Conservation (phyloP, 2,113 vertebrate species). For the Silurus meridionalis region DNA sequence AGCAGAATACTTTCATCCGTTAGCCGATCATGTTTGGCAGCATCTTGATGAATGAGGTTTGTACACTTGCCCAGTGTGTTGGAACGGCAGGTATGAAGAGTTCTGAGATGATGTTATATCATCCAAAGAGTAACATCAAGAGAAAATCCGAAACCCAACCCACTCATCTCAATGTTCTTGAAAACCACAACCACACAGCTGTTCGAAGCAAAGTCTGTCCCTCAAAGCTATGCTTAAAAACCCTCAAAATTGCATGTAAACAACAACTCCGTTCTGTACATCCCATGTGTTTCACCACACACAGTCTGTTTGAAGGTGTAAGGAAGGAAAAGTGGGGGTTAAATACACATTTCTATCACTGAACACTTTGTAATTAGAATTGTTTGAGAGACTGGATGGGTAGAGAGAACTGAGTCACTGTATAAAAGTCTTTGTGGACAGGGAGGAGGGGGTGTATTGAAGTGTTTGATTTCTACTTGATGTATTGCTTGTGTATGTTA, state of each 20-base stretch:
- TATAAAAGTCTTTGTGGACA: not conserved
- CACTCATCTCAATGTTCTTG: not conserved
- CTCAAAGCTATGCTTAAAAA: not conserved
- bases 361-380: not conserved
- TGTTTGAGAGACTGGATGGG: conserved; percentile 9
- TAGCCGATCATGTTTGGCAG: not conserved
- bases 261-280: not conserved
- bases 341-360: conserved; percentile 19
- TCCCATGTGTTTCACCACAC: conserved; percentile 31
- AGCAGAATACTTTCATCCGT: not conserved
- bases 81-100: too few species aligned
- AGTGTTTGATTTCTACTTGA: conserved; percentile 7
- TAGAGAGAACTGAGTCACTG: not conserved
- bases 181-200: not conserved
- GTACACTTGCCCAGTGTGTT: not conserved
- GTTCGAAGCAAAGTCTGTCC: not conserved
- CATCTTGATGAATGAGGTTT: not conserved
- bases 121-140: not conserved
- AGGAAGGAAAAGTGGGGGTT: not conserved
- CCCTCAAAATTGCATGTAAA: conserved; percentile 8
- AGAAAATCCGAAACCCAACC: not conserved
- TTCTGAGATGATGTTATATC: too few species aligned
- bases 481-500: not conserved
- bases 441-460: not conserved
- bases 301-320: conserved; percentile 36